Base-by-base conservation (phyloP, 1,140 invertebrate genomes). In the Drosophila sproati region DNA sequence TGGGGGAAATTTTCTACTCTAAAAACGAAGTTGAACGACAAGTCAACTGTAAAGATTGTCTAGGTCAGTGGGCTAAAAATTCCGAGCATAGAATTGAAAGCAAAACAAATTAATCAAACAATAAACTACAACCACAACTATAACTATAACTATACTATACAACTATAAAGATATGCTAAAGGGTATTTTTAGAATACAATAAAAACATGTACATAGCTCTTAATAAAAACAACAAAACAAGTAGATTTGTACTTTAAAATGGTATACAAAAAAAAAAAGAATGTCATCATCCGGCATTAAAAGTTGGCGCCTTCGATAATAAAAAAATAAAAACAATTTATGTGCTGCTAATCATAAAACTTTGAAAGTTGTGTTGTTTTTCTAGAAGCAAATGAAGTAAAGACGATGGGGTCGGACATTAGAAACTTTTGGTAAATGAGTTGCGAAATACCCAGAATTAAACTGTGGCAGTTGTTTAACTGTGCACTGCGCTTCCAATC, bases 371-470 rank as follows among this genome's bases (percentile, higher is more conserved):
- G 1, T 20, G 1, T 20, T 20, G 20, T 20, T 20, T 20, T 20
- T 20, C 20, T 20, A 20, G 20, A 20, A 20, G 20, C 1, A 20
- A 20, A 20, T 20, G 20, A 20, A 20, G 20, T 20, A 20, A 20
- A 20, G 0, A 20, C 20, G 20, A 20, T 12, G 10, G 8, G 50
- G 57, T 43, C 29, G 32, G 47, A 59, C 45, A 12, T 39, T 37
- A 37, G 39, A 6, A 5, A 51, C 29, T 51, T 37, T 64, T 43
- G 32, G 34, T 28, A 52, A 61, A 61, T 73, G 61, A 69, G 68
- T 73, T 56, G 64, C 64, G 56, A 73, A 73, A 69, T 73, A 55
- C 71, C 71, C 10, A 34, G 43, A 50, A 61, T 73, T 69, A 69
- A 73, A 50, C 56, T 57, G 39, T 7, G 34, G 1, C 54, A 28